Evolutionary conservation across 2,797 vertebrate species (phyloP), one percentile per base, ranked within the genome.

Genomic region (Coracias cyanogaster): DNA sequence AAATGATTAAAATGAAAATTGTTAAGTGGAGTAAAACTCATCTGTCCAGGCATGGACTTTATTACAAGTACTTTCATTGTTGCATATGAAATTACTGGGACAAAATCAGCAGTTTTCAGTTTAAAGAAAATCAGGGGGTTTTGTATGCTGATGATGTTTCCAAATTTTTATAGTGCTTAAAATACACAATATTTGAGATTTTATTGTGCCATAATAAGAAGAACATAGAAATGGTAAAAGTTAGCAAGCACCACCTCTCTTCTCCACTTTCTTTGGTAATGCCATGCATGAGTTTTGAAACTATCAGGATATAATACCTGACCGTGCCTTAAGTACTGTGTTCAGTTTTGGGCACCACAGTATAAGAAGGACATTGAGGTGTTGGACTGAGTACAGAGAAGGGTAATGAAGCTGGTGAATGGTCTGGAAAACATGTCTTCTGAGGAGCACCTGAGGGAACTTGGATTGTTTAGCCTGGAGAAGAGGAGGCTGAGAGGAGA

Each of bases 41-140:
- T 55, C 26, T 62, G 14, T 67, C 18, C 28, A 69, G 15, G 3
- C 12, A 39, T 11, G 18, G 17, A 29, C 29, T 37, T 60, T 72
- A 67, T n/a, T 51, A 15, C 33, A 77, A 52, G 13, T 54, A 41
- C 20, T 79, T 88, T 73, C 18, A 6, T 49, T 52, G 7, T 10
- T 73, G 14, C 13, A 15, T 73, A 37, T 37, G 31, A 55, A 67
- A 26, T 5, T 49, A 26, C 49, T n/a, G 62, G 3, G 7, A n/a
- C 26, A 65, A 7, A 61, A 52, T 39, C 21, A 67, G 17, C 6
- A 12, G 4, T 41, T 89, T 73, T 72, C 7, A 37, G 3, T 80
- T 64, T 24, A 67, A 60, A 2, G 18, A 18, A 67, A 28, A 86
- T 61, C 6, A 17, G 7, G 14, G 1, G 0, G 29, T 19, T n/a